Base-by-base conservation (phyloP, 1,140 invertebrate genomes). In the Drepana arcuata region DNA sequence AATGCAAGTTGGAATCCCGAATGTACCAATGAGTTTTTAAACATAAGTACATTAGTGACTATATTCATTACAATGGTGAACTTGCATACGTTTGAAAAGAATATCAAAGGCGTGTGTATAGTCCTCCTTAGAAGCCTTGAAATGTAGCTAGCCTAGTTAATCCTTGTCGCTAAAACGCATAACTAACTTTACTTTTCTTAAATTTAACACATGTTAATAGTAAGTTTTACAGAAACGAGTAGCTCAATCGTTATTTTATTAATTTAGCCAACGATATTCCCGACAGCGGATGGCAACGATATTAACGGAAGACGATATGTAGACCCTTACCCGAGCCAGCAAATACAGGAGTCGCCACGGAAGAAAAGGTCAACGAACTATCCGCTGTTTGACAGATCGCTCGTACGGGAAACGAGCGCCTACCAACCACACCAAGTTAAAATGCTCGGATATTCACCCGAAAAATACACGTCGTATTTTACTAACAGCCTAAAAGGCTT, bases 241-340 rank as follows among this genome's bases (percentile, higher is more conserved):
- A 51, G 32, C 41, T 44, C 40, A 49, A 33, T 18, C 10, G 38
- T 24, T 57, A 50, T 74, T 73, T 73, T 60, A 78, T 73, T 71
- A 74, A 78, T 73, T 34, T 65, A 74, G 70, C 64, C 55, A 72
- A 67, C 66, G 57, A 73, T 77, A 69, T 72, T 72, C 61, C 67
- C 62, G 69, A 78, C 77, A 81, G 77, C 66, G 72, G 77, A 81
- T 68, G 73, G 73, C 63, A 78, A 45, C 60, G 73, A 81, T 67
- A 68, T 78, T 69, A 77, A 61, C 34, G 63, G 64, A 31, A 47
- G 77, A 23, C 54, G 77, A 12, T 81, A 68, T 39, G 72, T 81
- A 40, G 77, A 81, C 33, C 75, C 75, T 0, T 81, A 78, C 28
- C 77, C 77, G 1, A 68, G 44, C 10, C 73, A 72, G 34, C 75